A percentile compares a stretch with the other conserved stretches of the same genome.
Conservation (phyloP, 2,797 vertebrate species). For the Gymnocypris eckloni region DNA sequence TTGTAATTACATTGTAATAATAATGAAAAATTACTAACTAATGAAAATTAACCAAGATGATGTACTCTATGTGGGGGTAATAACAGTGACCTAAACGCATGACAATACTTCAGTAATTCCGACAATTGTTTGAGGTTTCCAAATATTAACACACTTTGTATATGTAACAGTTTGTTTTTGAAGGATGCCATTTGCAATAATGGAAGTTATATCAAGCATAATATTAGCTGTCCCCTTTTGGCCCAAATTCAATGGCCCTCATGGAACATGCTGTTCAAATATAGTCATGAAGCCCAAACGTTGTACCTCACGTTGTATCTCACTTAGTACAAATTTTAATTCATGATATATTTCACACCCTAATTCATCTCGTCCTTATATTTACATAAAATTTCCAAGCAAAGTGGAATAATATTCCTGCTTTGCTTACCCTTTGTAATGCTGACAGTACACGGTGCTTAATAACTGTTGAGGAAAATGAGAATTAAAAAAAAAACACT, state of each 20-base stretch:
- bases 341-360: background rate
- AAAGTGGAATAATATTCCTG: constrained; percentile 66
- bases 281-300: background rate
- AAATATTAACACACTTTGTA: constrained; percentile 31
- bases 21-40: background rate
- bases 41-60: constrained; percentile 1
- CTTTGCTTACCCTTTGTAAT: constrained; percentile 64
- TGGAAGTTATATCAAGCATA: constrained; percentile 61
- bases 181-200: constrained; percentile 57
- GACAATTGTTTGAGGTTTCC: constrained; percentile 13
- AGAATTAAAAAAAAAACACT: background rate
- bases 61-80: background rate
- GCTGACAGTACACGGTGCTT: constrained; percentile 62
- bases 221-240: constrained; percentile 56
- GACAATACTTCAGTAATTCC: background rate
- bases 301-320: constrained; percentile 7
- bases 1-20: background rate
- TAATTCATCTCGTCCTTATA: constrained; percentile 23
- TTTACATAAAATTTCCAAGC: constrained; percentile 26
- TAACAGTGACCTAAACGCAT: background rate
- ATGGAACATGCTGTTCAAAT: constrained; percentile 25
- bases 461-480: constrained; percentile 53
- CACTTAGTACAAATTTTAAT: background rate
- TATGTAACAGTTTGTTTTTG: constrained; percentile 50
- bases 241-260: constrained; percentile 35